Base-by-base conservation (phyloP, 2,113 vertebrate genomes). In the Ictalurus punctatus region DNA sequence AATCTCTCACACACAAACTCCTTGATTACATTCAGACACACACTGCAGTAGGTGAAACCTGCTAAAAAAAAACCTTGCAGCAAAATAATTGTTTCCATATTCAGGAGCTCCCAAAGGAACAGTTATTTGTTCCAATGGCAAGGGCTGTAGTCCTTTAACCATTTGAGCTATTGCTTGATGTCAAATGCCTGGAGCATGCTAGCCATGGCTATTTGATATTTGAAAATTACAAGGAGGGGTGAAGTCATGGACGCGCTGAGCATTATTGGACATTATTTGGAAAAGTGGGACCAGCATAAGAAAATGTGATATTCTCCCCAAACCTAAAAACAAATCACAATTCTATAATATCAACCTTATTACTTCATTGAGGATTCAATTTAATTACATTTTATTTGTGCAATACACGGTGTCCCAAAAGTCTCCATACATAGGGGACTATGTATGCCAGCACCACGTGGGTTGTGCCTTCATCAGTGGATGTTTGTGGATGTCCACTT, bases 11-110 rank as follows among this genome's bases (percentile, higher is more conserved):
- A 88, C 48, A 58, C 44, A 76, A 76, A 90, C 59, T 83, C 87
- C 79, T 76, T 73, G 65, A 30, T 82, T 82, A 89, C 86, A 90
- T 76, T 90, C 90, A 88, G 86, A 86, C 59, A 69, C 54, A 63
- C 23, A 40, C 74, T 80, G 59, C 27, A 86, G 59, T 65, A 86
- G 84, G 86, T 90, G 71, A 90, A 63, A 89, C 89, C 93, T 93
- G 91, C 93, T 93, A 94, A 92, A n/a, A n/a, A n/a, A n/a, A n/a
- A n/a, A n/a, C n/a, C n/a, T n/a, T n/a, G n/a, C n/a, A n/a, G n/a
- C n/a, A n/a, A n/a, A n/a, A n/a, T n/a, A n/a, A n/a, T n/a, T n/a
- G n/a, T n/a, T n/a, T n/a, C n/a, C n/a, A n/a, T n/a, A n/a, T n/a
- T n/a, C 54, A 56, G 67, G 65, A 87, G 76, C 59, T 87, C 74